Base-by-base conservation (phyloP, 92 coral and sea anemone species). In the Bergia puertoricense region DNA sequence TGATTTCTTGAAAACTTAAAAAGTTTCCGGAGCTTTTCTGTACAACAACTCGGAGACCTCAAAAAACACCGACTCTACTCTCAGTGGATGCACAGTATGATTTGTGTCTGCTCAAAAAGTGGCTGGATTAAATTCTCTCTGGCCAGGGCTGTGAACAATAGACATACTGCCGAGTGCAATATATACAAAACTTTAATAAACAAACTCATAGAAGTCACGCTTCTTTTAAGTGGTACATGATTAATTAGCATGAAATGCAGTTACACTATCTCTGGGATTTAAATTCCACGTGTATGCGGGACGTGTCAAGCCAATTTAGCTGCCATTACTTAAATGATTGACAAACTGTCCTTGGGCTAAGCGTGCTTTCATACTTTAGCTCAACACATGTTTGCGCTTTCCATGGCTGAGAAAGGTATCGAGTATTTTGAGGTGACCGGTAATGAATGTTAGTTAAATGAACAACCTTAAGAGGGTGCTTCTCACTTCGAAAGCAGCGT, bases 71-170 rank as follows among this genome's bases (percentile, higher is more conserved):
- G 76, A 9, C 48, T 82, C 59, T n/a, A 15, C 62, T 67, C 76
- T 41, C 56, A 79, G 62, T 77, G 38, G 41, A 37, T 7, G 59
- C 46, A 18, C 51, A 68, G 67, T 69, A 37, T 36, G 77, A 4
- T 20, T 44, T 71, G 78, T 37, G 68, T 84, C 65, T 69, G 39
- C 79, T 36, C n/a, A 18, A 48, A 71, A 46, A 45, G 41, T 71
- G 40, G 57, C 74, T 84, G 87, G 87, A 69, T 84, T 71, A 84
- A 84, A 69, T 84, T 69, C 87, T 46, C 87, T 46, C 77, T 30
- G 66, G 51, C 43, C 46, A 45, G 75, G 20, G 13, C 87, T 69
- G 67, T 37, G 79, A 84, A 84, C 87, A 84, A 84, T 84, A 36
- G 87, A 9, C 40, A 7, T 74, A 84, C 86, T 67, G 86, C 86